Base-by-base conservation (phyloP, 1,140 invertebrate species). In the Eulimnadia texana region DNA sequence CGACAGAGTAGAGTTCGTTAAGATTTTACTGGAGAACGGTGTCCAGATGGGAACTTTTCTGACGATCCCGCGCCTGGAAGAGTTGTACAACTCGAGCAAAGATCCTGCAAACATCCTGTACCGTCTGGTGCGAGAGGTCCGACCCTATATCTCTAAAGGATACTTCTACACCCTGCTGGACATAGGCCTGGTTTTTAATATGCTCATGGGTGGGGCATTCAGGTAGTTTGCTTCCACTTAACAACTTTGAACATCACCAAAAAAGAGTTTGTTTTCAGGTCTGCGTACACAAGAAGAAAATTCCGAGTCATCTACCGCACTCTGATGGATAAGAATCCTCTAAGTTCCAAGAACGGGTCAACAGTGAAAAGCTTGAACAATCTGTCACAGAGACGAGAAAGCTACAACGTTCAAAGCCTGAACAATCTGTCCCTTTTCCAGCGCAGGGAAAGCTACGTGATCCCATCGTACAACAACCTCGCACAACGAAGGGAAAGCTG, bases 1-100 rank as follows among this genome's bases (percentile, higher is more conserved):
- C 72, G 91, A 98, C 73, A 78, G 93, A 56, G 92, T 97, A 67
- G 93, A 98, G 73, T 98, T 98, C 78, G 94, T 98, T 0, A 93
- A 94, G 74, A 76, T 97, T 22, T 79, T 98, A 2, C 75, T 98
- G 3, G 93, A 99, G 73, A 96, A 98, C 72, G 95, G 95, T 20
- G 90, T 99, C n/a, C 93, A 89, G 65, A 97, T 98, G 91, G 82
- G 87, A 65, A 93, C 93, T 72, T 99, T 98, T 74, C 79, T 99
- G 22, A 95, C 93, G n/a, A 94, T 98, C 68, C 85, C 87, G 20
- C 78, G 93, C 25, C 78, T 99, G n/a, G 94, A 99, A 77, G 90
- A 96, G 70, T 78, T 98, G 19, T 98, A 98, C 70, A 98, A 93
- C 75, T 88, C 89, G 82, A 83, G 92, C 79, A 87, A 91, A 75